These are phyloP conservation scores for Torymus aiolomorphi DNA, from an alignment of 2,888 invertebrate genomes.

Conservation along the genomic window DNA sequence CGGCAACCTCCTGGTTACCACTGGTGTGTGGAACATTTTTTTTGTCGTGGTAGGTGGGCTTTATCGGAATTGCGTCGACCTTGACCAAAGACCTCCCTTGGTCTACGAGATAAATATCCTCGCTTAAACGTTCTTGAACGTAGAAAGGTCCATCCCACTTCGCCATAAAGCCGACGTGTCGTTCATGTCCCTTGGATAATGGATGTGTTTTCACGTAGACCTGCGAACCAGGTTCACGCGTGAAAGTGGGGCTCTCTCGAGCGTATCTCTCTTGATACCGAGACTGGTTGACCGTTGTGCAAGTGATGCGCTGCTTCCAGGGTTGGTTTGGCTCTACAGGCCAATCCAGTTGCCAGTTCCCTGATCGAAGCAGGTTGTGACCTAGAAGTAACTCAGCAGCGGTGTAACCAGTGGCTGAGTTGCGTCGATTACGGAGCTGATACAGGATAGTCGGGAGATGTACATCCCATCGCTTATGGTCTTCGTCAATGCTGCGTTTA, in stretches of 20 bases:
- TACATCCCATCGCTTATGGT: conserved; percentile 28
- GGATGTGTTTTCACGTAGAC: background rate
- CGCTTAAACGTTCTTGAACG: too few species aligned
- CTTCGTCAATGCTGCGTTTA: too few species aligned
- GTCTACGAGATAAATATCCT: too few species aligned
- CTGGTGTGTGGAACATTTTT: too few species aligned
- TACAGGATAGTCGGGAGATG: conserved; percentile 36
- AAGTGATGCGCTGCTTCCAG: background rate
- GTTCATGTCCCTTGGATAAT: too few species aligned
- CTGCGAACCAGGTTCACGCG: background rate
- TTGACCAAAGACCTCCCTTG: too few species aligned
- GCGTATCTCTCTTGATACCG: background rate
- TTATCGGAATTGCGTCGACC: too few species aligned
- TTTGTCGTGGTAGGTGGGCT: too few species aligned
- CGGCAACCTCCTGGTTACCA: too few species aligned
- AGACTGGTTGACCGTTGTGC: background rate
- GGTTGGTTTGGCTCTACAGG: background rate
- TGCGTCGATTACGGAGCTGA: conserved; percentile 35
- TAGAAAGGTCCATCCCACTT: too few species aligned
- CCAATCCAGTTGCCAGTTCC: conserved; percentile 32
- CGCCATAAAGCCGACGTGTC: too few species aligned
- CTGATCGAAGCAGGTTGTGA: conserved; percentile 31
- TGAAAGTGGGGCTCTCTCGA: too few species aligned
- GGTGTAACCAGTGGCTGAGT: conserved; percentile 50
- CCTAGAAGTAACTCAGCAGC: conserved; percentile 19